Conservation (phyloP, 2,113 vertebrate genomes). For the Phoxinus phoxinus region DNA sequence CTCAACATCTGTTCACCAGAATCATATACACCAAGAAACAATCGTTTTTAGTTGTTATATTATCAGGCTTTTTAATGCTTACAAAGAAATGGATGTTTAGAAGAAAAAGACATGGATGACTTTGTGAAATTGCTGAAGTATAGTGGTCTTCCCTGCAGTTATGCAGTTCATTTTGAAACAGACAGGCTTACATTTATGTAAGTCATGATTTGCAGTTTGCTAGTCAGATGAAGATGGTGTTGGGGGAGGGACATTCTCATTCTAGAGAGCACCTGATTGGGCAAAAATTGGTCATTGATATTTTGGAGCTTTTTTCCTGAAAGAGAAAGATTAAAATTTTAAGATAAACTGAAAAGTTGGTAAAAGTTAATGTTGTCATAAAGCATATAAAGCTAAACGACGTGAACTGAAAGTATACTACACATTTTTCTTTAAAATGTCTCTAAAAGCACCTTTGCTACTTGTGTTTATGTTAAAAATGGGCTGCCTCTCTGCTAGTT, state of each 20-base stretch:
- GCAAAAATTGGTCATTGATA: neutral
- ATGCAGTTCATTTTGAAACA: neutral
- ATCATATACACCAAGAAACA: slow-evolving; percentile 9
- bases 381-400: neutral
- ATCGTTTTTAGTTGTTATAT: neutral
- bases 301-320: neutral
- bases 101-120: neutral
- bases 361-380: neutral
- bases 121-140: neutral
- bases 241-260: neutral
- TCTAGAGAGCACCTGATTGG: neutral
- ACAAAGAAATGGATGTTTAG: neutral
- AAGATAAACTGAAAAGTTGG: too few species aligned
- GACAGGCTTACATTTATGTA: neutral
- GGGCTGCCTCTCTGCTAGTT: neutral
- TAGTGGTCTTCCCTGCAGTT: neutral
- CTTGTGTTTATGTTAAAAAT: neutral
- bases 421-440: neutral
- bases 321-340: too few species aligned
- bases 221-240: neutral
- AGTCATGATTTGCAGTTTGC: neutral
- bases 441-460: neutral
- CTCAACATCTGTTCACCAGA: slow-evolving; percentile 29
- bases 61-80: neutral
- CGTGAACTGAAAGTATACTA: neutral